A percentile compares a stretch with the other conserved stretches of the same genome.
phyloP scores from a whole-genome alignment of 2,113 vertebrate species.

The Thinocorus orbignyianus region DNA sequence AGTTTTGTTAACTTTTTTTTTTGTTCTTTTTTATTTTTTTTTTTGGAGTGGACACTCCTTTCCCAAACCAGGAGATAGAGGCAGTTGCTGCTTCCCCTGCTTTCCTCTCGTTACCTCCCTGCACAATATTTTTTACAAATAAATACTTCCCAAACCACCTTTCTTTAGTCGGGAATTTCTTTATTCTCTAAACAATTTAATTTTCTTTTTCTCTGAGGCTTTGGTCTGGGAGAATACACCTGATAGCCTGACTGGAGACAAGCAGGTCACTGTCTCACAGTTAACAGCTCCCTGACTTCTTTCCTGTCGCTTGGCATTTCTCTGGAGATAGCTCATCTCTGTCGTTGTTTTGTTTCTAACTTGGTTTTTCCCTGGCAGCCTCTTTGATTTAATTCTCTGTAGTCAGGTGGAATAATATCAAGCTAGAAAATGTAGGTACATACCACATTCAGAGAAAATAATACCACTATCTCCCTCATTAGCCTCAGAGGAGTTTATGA shows the following conservation, averaged over 20 bases:
- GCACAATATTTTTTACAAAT: not conserved
- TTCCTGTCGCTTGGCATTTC: not conserved
- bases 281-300: not conserved
- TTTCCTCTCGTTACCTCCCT: not conserved
- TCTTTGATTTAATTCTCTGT: conserved; percentile 31
- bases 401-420: not conserved
- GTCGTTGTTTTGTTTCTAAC: not conserved
- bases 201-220: conserved; percentile 1
- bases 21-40: not conserved
- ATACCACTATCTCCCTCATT: not conserved
- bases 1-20: not conserved
- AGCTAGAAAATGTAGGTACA: conserved; percentile 18
- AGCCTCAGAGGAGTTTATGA: conserved; percentile 5
- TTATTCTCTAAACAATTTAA: not conserved
- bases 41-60: not conserved
- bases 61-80: not conserved
- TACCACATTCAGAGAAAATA: not conserved
- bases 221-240: not conserved
- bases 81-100: not conserved
- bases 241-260: not conserved
- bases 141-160: not conserved
- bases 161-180: not conserved
- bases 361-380: not conserved
- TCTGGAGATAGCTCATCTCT: conserved; percentile 6
- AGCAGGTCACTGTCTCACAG: not conserved